phyloP scores from a whole-genome alignment of 2,797 vertebrate species.

The Onychomys leucogaster region DNA sequence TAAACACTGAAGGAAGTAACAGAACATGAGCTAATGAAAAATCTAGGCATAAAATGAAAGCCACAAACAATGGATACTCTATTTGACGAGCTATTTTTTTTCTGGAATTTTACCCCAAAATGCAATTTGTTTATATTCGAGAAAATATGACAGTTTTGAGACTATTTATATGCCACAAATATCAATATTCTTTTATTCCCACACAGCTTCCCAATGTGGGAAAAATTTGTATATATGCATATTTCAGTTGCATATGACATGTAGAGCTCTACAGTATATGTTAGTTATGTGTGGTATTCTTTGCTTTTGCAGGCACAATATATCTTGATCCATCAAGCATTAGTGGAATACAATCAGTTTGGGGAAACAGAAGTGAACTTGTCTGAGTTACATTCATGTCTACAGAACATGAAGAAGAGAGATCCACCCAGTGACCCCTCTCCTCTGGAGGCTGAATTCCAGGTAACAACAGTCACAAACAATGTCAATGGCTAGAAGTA shows the following conservation, averaged over 20 bases:
- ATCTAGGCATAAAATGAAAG: background rate
- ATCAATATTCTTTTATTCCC: background rate
- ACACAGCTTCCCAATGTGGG: background rate
- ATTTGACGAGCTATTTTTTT: background rate
- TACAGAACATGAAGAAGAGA: slow-evolving; percentile 90
- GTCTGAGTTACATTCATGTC: slow-evolving; percentile 90
- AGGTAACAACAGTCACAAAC: slow-evolving; percentile 86
- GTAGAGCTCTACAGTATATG: too few species aligned
- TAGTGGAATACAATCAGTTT: slow-evolving; percentile 96
- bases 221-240: background rate
- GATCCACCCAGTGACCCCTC: slow-evolving; percentile 88
- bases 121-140: background rate
- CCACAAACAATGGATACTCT: background rate
- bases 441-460: slow-evolving; percentile 94
- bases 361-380: slow-evolving; percentile 95
- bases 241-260: background rate
- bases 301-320: slow-evolving; percentile 93
- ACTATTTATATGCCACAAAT: background rate
- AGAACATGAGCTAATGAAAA: background rate
- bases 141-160: background rate
- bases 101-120: background rate
- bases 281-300: background rate
- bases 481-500: background rate
- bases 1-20: background rate
- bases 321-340: slow-evolving; percentile 97